phyloP scores from a whole-genome alignment of 2,797 vertebrate species.

The Neosilurus mollespiculum region DNA sequence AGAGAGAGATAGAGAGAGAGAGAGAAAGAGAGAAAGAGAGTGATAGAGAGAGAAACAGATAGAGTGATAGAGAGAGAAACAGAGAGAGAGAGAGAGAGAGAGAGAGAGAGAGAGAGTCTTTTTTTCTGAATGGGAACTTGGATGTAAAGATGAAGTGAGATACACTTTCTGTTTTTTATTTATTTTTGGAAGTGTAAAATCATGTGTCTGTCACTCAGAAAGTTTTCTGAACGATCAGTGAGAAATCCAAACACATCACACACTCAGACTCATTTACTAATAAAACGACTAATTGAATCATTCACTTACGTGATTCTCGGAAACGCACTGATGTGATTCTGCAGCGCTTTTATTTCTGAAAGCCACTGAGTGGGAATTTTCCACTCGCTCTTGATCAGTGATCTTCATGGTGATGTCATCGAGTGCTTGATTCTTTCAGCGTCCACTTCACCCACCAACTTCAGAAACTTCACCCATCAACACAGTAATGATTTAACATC shows the following conservation, averaged over 20 bases:
- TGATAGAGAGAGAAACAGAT: no score
- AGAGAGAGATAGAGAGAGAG: no score
- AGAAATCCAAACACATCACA: neutral
- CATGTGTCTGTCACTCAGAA: neutral
- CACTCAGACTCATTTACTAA: neutral
- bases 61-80: no score
- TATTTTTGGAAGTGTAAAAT: no score
- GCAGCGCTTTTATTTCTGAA: constrained; percentile 57
- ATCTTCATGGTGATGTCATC: constrained; percentile 3
- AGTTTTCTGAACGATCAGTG: neutral
- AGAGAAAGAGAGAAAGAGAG: no score
- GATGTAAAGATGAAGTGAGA: neutral
- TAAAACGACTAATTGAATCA: constrained; percentile 11
- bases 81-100: no score
- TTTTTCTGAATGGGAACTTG: neutral
- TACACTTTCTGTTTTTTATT: no score
- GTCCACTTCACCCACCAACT: neutral
- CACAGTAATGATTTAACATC: no score
- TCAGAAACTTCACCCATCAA: neutral
- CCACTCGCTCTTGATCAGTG: constrained; percentile 59
- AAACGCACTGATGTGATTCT: constrained; percentile 10
- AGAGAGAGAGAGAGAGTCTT: no score
- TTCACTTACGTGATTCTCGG: constrained; percentile 1
- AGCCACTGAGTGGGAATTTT: constrained; percentile 67
- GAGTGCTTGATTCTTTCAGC: neutral